phyloP scores from a whole-genome alignment of 1,140 invertebrate species.

The Probaryconus sp. region DNA sequence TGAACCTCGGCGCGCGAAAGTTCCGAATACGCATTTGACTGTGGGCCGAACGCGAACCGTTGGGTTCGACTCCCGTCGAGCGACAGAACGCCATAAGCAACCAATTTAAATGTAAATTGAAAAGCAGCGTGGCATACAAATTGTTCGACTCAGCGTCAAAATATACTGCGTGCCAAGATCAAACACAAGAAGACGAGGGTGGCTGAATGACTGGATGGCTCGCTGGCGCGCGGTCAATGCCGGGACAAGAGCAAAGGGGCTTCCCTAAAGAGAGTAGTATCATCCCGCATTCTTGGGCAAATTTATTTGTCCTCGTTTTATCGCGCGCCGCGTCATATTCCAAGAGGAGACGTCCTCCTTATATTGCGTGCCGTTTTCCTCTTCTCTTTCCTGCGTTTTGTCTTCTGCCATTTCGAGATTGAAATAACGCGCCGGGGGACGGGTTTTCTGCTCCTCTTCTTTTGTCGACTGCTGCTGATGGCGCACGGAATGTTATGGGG shows the following conservation, averaged over 20 bases:
- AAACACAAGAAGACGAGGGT: slow-evolving; percentile 75
- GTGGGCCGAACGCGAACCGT: slow-evolving; percentile 68
- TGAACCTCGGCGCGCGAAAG: slow-evolving; percentile 65
- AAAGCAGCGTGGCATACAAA: slow-evolving; percentile 79
- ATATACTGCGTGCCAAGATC: slow-evolving; percentile 78
- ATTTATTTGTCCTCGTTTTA: slow-evolving; percentile 64
- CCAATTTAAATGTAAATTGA: slow-evolving; percentile 80
- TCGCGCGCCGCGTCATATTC: slow-evolving; percentile 51
- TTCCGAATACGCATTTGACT: slow-evolving; percentile 70
- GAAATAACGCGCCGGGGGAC: slow-evolving; percentile 33
- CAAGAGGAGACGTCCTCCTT: slow-evolving; percentile 30
- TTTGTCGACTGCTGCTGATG: slow-evolving; percentile 31
- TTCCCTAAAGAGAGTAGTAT: slow-evolving; percentile 53
- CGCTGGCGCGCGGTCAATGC: slow-evolving; percentile 61
- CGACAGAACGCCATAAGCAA: slow-evolving; percentile 79
- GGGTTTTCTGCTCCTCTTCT: slow-evolving; percentile 23
- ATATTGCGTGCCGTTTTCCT: slow-evolving; percentile 43
- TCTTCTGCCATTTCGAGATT: slow-evolving; percentile 2
- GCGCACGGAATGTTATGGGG: slow-evolving; percentile 28
- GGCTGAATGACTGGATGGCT: slow-evolving; percentile 64
- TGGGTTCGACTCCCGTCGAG: slow-evolving; percentile 76
- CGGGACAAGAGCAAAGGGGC: slow-evolving; percentile 57
- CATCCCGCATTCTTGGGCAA: slow-evolving; percentile 60
- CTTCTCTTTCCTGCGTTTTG: slow-evolving; percentile 21
- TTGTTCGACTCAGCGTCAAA: slow-evolving; percentile 79